A percentile compares a stretch with the other conserved stretches of the same genome.
phyloP scores from a whole-genome alignment of 1,140 invertebrate species.

The Pogonomyrmex barbatus region DNA sequence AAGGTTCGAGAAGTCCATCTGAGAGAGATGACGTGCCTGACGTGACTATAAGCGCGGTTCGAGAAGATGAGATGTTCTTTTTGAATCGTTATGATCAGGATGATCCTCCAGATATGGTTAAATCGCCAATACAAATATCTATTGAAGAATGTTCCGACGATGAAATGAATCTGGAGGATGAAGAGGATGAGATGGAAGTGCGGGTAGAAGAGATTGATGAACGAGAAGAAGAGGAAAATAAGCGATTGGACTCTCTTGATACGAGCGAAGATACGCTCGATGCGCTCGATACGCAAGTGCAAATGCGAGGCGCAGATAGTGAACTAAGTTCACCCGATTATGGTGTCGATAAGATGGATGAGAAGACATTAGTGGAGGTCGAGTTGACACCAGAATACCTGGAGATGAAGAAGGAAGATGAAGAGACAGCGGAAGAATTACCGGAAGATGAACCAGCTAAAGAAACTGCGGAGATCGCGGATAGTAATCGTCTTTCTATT shows the following conservation, averaged over 20 bases:
- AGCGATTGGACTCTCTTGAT: constrained; percentile 79
- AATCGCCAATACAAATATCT: constrained; percentile 85
- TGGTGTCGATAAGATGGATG: constrained; percentile 83
- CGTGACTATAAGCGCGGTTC: constrained; percentile 65
- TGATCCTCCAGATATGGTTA: constrained; percentile 83
- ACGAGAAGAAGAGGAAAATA: constrained; percentile 83
- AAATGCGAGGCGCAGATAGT: constrained; percentile 83
- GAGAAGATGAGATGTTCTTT: constrained; percentile 53
- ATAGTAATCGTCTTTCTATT: constrained; percentile 76
- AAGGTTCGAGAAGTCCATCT: constrained; percentile 64
- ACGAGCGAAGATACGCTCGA: constrained; percentile 85
- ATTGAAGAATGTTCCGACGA: constrained; percentile 85
- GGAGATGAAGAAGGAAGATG: constrained; percentile 83
- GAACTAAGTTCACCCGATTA: constrained; percentile 84
- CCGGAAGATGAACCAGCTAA: constrained; percentile 81
- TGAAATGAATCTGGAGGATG: constrained; percentile 79
- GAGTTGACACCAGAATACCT: constrained; percentile 84
- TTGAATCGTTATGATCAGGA: constrained; percentile 76
- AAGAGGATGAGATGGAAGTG: constrained; percentile 80
- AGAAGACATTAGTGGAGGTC: constrained; percentile 84
- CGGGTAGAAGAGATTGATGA: constrained; percentile 80
- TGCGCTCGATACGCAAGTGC: constrained; percentile 83
- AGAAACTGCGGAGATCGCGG: constrained; percentile 51
- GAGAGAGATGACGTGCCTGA: constrained; percentile 82
- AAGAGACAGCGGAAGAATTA: constrained; percentile 81